These are phyloP conservation scores for Noturus placidus DNA, from an alignment of 2,113 vertebrate species.

Conservation along the genomic window DNA sequence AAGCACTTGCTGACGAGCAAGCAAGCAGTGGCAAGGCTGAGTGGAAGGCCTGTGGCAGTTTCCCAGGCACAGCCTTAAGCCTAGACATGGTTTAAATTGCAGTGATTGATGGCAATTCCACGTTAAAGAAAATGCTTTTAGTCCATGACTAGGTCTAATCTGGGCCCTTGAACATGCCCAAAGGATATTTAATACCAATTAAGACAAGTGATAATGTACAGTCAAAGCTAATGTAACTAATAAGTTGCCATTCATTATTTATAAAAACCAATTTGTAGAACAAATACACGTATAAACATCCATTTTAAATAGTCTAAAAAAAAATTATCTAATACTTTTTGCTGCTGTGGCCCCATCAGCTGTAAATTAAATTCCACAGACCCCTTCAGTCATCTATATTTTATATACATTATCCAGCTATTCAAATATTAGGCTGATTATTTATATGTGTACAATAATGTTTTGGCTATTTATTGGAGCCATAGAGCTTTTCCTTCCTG, in stretches of 20 bases:
- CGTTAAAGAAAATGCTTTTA: slow-evolving; percentile 34
- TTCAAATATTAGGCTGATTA: background rate
- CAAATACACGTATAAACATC: background rate
- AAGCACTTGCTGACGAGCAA: slow-evolving; percentile 33
- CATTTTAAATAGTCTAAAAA: background rate
- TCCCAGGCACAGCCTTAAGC: slow-evolving; percentile 40
- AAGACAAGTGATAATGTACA: background rate
- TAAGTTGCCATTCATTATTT: background rate
- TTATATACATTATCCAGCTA: background rate
- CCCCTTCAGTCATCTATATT: background rate
- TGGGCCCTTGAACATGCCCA: slow-evolving; percentile 4
- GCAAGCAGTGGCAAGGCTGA: slow-evolving; percentile 6
- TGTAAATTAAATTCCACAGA: background rate
- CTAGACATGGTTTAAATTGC: slow-evolving; percentile 31
- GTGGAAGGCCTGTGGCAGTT: slow-evolving; percentile 14
- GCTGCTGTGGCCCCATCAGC: background rate
- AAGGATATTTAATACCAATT: slow-evolving; percentile 1
- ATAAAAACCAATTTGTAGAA: background rate
- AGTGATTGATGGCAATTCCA: slow-evolving; percentile 21
- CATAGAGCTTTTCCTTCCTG: background rate
- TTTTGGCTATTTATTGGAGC: background rate
- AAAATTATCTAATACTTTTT: background rate
- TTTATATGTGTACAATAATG: background rate
- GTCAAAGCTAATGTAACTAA: background rate
- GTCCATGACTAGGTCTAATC: slow-evolving; percentile 4